Evolutionary conservation across 2,113 vertebrate genomes (phyloP).

Genomic region (Antidorcas marsupialis): DNA sequence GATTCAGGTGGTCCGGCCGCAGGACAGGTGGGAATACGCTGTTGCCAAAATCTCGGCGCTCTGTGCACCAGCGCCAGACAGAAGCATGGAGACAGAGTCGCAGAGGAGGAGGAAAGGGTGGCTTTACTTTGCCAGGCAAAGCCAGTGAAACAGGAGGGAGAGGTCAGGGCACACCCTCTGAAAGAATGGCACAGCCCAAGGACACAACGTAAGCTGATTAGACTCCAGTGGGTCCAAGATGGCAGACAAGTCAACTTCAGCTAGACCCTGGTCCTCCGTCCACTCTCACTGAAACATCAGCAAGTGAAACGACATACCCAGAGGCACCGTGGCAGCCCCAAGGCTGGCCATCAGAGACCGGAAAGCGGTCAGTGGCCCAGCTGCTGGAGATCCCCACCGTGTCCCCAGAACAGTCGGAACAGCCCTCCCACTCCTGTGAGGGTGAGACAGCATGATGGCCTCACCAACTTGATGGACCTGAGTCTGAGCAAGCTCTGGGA

Average conservation of each 20-base stretch:
- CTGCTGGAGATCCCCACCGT: background rate
- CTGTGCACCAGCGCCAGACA: background rate
- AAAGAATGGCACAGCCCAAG: background rate
- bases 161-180: background rate
- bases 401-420: background rate
- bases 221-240: background rate
- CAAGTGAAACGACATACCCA: accelerated
- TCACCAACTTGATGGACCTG: background rate
- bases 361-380: background rate
- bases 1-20: accelerated
- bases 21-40: background rate
- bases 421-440: background rate
- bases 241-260: background rate
- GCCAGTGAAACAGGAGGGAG: background rate
- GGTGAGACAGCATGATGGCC: background rate
- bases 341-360: background rate
- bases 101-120: background rate
- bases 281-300: background rate
- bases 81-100: background rate
- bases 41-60: background rate
- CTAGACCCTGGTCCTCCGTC: background rate
- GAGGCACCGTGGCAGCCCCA: background rate
- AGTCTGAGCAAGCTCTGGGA: background rate
- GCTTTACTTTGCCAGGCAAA: background rate
- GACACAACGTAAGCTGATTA: background rate